These are phyloP conservation scores for Diploscapter pachys DNA, from an alignment of 1,140 invertebrate genomes.

Conservation along the genomic window DNA sequence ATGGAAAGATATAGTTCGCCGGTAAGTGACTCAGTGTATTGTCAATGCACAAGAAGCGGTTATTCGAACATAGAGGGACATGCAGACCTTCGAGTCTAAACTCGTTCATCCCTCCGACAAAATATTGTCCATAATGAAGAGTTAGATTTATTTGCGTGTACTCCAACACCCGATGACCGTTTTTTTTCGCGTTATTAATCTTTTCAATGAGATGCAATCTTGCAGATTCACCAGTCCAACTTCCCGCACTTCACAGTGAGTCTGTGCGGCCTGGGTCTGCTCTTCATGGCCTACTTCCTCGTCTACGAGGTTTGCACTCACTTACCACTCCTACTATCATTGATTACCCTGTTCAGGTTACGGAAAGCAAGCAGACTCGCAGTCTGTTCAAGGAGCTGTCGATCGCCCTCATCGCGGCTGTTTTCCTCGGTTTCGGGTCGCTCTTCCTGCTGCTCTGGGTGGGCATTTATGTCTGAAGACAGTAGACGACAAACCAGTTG, in stretches of 20 bases:
- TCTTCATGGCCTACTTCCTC: slow-evolving; percentile 98
- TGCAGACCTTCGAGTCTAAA: too few species aligned
- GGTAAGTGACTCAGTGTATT: too few species aligned
- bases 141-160: too few species aligned
- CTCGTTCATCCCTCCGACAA: too few species aligned
- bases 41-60: too few species aligned
- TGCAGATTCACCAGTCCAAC: neutral
- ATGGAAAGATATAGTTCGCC: too few species aligned
- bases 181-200: too few species aligned
- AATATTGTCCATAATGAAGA: too few species aligned
- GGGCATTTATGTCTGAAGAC: slow-evolving; percentile 82
- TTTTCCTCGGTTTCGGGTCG: slow-evolving; percentile 92
- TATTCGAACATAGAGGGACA: too few species aligned
- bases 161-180: too few species aligned
- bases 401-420: slow-evolving; percentile 82
- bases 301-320: slow-evolving; percentile 65
- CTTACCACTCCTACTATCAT: neutral
- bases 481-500: neutral
- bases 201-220: too few species aligned
- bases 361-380: slow-evolving; percentile 82
- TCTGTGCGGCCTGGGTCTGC: slow-evolving; percentile 86
- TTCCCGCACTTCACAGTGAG: slow-evolving; percentile 84
- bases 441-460: slow-evolving; percentile 92
- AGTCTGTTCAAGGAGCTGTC: slow-evolving; percentile 87
- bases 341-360: slow-evolving; percentile 67